Evolutionary conservation across 2,113 vertebrate species (phyloP), one percentile per base, ranked within the genome.

Genomic region (Corythornis madagascariensis): DNA sequence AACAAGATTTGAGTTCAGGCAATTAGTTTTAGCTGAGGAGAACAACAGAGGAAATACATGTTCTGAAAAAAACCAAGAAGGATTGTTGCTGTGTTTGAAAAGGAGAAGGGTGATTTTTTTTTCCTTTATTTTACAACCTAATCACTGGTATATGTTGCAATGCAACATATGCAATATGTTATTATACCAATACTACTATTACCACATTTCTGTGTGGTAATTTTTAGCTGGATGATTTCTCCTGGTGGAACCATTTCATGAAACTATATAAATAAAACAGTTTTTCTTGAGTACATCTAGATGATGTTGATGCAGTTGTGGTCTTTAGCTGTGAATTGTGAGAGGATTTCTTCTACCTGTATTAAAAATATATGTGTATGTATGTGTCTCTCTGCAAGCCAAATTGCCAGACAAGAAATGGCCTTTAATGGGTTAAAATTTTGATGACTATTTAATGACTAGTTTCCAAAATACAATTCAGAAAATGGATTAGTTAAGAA

Each of bases 181-280:
- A 56, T 65, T 90, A 63, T 88, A 47, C 13, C 0, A 0, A 10
- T 67, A 35, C 16, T 90, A 31, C 26, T 91, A 82, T 81, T 94
- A 83, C 45, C 60, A 40, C 33, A 89, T 89, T 94, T 96, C 66
- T 92, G 45, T 89, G 82, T 94, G 28, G 20, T 63, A 53, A 17
- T 91, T 86, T 92, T 90, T 93, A 96, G 79, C 95, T 94, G 76
- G 25, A 43, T 93, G 57, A 50, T 93, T 90, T 79, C 40, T 81
- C 29, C 31, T 72, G 50, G 40, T 88, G n/a, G 35, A 50, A 47
- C n/a, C 69, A 29, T 57, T 74, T 78, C 77, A 26, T n/a, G 76
- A 90, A 95, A 82, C 57, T 48, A 38, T 65, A 67, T 77, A 78
- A 91, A 67, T 77, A 78, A 91, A 17, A 0, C 28, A 18, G 4